Evolutionary conservation across 2,888 invertebrate species (phyloP), one percentile per base, ranked within the genome.

Genomic region (Andrena flavipes): DNA sequence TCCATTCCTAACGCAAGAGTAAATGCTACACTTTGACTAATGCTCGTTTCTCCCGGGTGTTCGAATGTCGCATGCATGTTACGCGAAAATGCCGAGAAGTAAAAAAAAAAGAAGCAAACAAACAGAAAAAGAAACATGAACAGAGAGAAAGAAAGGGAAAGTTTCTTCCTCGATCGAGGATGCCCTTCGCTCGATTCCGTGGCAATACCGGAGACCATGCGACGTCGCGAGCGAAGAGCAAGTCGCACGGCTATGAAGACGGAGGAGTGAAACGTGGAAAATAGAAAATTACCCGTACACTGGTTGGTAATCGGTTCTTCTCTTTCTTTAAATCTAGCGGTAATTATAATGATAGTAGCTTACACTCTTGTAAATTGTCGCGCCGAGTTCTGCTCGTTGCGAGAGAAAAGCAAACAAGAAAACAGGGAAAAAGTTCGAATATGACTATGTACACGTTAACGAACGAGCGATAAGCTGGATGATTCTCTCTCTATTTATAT

Each of bases 391-490:
- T 51, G 59, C 76, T 63, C 35, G 71, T 80, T 71, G 59, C 72
- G 59, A 71, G 60, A 49, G 33, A 62, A 69, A 26, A 67, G 56
- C 67, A 59, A 60, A 67, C 59, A n/a, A 72, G 54, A 51, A 35
- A 72, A 63, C 33, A 49, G 42, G n/a, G 60, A 23, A 23, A 60
- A 56, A 59, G 26, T 71, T 65, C 48, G 10, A 71, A 64, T 23
- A 56, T 49, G 81, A 69, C 71, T 83, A 83, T 83, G 59, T 83
- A 81, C 81, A 83, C 63, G 20, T 74, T 75, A 71, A 75, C 51
- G 54, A 74, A 67, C 51, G 63, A 51, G 35, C 51, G 59, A 81
- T 68, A 72, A 73, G 73, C 35, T 75, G 74, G 67, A 67, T 20
- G 26, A 60, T 56, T 51, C 30, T 63, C 20, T 30, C 67, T 51